A percentile compares a stretch with the other conserved stretches of the same genome.
Conservation (phyloP, 2,113 vertebrate genomes). For the Ranitomeya variabilis region DNA sequence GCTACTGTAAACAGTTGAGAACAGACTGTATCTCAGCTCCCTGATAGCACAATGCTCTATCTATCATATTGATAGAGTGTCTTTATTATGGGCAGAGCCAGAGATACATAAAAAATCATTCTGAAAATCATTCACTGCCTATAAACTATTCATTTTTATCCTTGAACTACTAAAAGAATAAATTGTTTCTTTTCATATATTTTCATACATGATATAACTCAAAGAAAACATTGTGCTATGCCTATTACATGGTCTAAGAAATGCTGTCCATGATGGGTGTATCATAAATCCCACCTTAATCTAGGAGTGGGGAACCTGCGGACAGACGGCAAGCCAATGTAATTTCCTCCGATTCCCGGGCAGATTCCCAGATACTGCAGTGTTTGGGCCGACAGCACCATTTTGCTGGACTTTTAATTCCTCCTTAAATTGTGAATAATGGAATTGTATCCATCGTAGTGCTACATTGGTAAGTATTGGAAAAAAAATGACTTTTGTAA, state of each 20-base stretch:
- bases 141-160: background rate
- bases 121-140: background rate
- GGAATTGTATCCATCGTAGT: too few relatives aligned
- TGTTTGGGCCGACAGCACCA: too few relatives aligned
- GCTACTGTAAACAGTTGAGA: constrained; percentile 10
- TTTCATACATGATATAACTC: background rate
- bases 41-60: background rate
- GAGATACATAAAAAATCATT: background rate
- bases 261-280: too few relatives aligned
- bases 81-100: background rate
- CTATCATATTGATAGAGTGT: background rate
- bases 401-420: too few relatives aligned
- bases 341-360: too few relatives aligned
- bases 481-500: too few relatives aligned
- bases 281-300: too few relatives aligned
- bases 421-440: too few relatives aligned
- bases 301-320: too few relatives aligned
- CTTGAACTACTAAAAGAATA: background rate
- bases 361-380: too few relatives aligned
- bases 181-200: background rate
- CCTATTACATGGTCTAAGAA: background rate
- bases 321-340: too few relatives aligned
- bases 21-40: background rate
- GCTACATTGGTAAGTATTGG: too few relatives aligned
- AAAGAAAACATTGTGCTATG: background rate